Conservation (phyloP, 2,888 invertebrate genomes). For the Leptinotarsa haldemani region DNA sequence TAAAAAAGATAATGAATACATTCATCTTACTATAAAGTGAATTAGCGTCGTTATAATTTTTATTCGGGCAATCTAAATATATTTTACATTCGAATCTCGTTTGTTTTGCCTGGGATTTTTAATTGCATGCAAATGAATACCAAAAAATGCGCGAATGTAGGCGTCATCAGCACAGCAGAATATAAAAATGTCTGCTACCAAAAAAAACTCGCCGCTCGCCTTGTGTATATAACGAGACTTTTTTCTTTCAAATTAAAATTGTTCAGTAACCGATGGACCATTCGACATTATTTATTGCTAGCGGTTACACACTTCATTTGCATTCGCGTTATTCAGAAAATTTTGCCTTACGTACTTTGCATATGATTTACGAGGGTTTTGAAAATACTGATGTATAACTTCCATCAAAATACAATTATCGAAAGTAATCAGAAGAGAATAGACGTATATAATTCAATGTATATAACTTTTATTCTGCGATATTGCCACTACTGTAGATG, state of each 20-base stretch:
- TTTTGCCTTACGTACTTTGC: background rate
- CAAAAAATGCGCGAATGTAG: slow-evolving; percentile 10
- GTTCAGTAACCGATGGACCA: slow-evolving; percentile 13
- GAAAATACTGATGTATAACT: background rate
- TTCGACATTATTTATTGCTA: slow-evolving; percentile 13
- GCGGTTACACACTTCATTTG: slow-evolving; percentile 17
- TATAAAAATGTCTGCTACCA: slow-evolving; percentile 9
- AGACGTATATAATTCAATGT: no score
- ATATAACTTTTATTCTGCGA: no score
- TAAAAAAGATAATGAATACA: no score
- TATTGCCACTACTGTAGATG: no score
- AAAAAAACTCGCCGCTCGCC: slow-evolving; percentile 9
- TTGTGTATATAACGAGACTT: slow-evolving; percentile 16
- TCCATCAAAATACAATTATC: background rate
- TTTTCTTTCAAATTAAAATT: slow-evolving; percentile 17
- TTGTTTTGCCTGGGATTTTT: slow-evolving; percentile 4
- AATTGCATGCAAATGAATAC: slow-evolving; percentile 24
- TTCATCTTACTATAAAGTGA: no score
- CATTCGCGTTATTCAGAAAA: slow-evolving; percentile 18
- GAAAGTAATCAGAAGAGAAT: background rate
- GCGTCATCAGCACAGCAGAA: slow-evolving; percentile 1
- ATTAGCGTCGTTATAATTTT: no score
- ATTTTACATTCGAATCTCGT: slow-evolving; percentile 7
- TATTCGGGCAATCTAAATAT: background rate
- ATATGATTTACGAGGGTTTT: background rate